Base-by-base conservation (phyloP, 2,888 invertebrate genomes). In the Vesta saturnalis region DNA sequence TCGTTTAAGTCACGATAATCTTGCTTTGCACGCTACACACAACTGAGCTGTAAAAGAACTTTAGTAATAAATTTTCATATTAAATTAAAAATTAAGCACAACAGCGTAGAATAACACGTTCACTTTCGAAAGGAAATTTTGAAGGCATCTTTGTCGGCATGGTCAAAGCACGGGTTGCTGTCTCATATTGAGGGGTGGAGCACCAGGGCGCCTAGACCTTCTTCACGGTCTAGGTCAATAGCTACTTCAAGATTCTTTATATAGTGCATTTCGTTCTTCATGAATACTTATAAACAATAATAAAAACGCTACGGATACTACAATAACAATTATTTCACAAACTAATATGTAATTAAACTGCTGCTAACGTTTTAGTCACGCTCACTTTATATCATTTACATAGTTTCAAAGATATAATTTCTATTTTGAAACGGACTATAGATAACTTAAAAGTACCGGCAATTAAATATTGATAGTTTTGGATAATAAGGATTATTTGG, bases 101-200 rank as follows among this genome's bases (percentile, higher is more conserved):
- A 69, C 69, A 69, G 66, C 60, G 66, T 66, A 69, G 68, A 30
- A 46, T 39, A 60, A 61, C 68, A 61, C 69, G 69, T 64, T 62
- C 60, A 52, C 49, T 57, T 58, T 49, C 3, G 60, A 61, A 52
- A 46, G 65, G 21, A 68, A 57, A 18, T 60, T 60, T 68, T 56
- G 30, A 55, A 43, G 60, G 30, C 64, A 64, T 59, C 60, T 60
- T 43, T 58, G 69, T 64, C 73, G 73, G 71, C 67, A 60, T 59
- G 49, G 67, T 71, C 72, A 74, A 74, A 74, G 72, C 67, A 59
- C 65, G 61, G 60, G 69, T 63, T 66, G 69, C 62, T 69, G 62
- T 71, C 77, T 81, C 81, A 74, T 78, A 79, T 82, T 81, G 79
- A 78, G 73, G 81, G 83, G 83, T 79, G 83, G 83, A 80, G 83